These are phyloP conservation scores for Myiothlypis coronata DNA, from an alignment of 2,797 vertebrate species.

Conservation along the genomic window DNA sequence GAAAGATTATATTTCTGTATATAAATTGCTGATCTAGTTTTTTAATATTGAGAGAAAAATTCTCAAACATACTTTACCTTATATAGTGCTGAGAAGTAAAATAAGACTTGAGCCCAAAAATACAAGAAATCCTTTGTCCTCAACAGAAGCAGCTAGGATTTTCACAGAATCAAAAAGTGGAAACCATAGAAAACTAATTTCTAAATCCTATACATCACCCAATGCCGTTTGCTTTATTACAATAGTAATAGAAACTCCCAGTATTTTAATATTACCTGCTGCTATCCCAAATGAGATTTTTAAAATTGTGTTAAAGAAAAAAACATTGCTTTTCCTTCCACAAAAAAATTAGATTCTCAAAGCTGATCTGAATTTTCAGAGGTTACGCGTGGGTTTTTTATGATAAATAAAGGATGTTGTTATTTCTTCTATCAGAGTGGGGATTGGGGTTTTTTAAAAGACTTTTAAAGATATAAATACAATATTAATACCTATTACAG, in stretches of 20 bases:
- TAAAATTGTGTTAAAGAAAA: not conserved
- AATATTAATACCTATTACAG: not conserved
- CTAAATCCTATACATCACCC: not conserved
- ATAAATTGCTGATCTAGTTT: not conserved
- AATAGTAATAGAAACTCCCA: not conserved
- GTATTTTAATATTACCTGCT: not conserved
- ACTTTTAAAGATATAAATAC: not conserved
- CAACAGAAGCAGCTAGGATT: not conserved
- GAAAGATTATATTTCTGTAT: not conserved
- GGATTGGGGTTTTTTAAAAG: rapidly evolving
- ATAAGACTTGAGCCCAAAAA: not conserved
- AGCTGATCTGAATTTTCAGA: not conserved
- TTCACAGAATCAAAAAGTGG: not conserved
- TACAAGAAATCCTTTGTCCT: not conserved
- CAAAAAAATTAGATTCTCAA: not conserved
- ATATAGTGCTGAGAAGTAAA: not conserved
- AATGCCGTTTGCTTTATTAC: not conserved
- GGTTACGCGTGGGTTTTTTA: rapidly evolving
- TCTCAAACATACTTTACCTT: not conserved
- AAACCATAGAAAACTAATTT: not conserved
- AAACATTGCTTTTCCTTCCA: not conserved
- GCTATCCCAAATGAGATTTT: not conserved
- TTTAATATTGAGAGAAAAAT: not conserved
- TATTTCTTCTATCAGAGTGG: not conserved
- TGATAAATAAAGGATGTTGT: not conserved